Base-by-base conservation (phyloP, 2,113 vertebrate species). In the Prionailurus bengalensis region DNA sequence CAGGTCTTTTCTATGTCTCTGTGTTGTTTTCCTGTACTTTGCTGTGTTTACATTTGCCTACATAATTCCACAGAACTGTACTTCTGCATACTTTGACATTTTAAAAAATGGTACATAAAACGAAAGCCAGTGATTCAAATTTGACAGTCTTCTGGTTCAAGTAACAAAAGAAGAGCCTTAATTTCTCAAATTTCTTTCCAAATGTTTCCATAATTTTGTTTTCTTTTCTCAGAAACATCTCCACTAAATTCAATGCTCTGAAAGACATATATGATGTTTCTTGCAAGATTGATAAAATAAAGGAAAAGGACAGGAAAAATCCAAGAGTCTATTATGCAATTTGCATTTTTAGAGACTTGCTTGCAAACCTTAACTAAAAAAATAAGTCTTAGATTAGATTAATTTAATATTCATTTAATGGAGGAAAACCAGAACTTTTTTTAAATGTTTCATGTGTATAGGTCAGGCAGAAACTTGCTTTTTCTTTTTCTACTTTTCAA, bases 281-380 rank as follows among this genome's bases (percentile, higher is more conserved):
- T 85, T 86, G 31, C 29, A 97, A 97, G 96, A 98, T 97, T 98
- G 97, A 98, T 97, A 86, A 78, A 66, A 97, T 98, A 79, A 95
- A 97, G 91, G 73, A 89, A 98, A 98, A 97, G 89, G 68, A 95
- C 98, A 98, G 97, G 97, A 98, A 98, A 97, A 97, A 97, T 33
- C 17, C 71, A 95, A 96, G 94, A 79, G 36, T 55, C 96, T 97
- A 98, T 98, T 98, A 98, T 95, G 61, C 71, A 98, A 98, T 98
- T 98, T 98, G 97, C 97, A 98, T 98, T 98, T 98, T 98, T 97
- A 98, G 85, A 98, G 95, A 83, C 89, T 97, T 94, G 87, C 58
- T 97, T 98, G 74, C 73, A 97, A 97, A 94, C 79, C 68, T 96
- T 98, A 98, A 97, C 84, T 96, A n/a, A 97, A 98, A 96, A 97